These are phyloP conservation scores for Lottia gigantea DNA, from an alignment of 2,888 invertebrate genomes.

Conservation along the genomic window DNA sequence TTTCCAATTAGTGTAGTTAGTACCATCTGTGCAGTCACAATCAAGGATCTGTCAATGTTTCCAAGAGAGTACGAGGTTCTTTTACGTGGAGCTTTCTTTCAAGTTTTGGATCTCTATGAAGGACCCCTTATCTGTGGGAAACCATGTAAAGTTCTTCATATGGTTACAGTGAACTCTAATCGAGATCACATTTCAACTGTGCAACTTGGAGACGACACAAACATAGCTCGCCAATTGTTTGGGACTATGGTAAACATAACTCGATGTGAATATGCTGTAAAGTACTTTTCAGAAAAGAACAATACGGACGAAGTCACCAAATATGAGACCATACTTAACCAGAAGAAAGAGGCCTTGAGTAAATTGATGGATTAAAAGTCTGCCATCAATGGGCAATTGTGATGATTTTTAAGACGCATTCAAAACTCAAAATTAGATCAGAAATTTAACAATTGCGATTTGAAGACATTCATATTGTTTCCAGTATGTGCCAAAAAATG, in stretches of 20 bases:
- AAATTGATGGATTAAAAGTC: too few species aligned
- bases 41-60: slow-evolving; percentile 33
- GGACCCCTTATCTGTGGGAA: slow-evolving; percentile 20
- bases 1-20: slow-evolving; percentile 37
- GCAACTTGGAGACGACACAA: slow-evolving; percentile 33
- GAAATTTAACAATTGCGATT: too few species aligned
- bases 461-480: too few species aligned
- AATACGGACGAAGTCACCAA: too few species aligned
- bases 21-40: slow-evolving; percentile 41
- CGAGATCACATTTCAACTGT: slow-evolving; percentile 39
- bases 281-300: slow-evolving; percentile 18
- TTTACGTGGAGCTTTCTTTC: slow-evolving; percentile 38
- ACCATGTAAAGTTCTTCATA: slow-evolving; percentile 33
- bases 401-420: too few species aligned
- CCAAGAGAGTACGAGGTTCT: slow-evolving; percentile 38
- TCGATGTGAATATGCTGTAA: slow-evolving; percentile 34
- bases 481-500: too few species aligned
- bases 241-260: slow-evolving; percentile 41
- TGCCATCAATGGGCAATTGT: too few species aligned
- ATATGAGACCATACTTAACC: too few species aligned
- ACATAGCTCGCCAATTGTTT: slow-evolving; percentile 36
- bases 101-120: slow-evolving; percentile 32
- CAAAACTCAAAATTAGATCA: too few species aligned
- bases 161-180: slow-evolving; percentile 41
- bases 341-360: too few species aligned